Evolutionary conservation across 1,140 invertebrate species (phyloP), one percentile per base, ranked within the genome.

Genomic region (Microplitis mediator): DNA sequence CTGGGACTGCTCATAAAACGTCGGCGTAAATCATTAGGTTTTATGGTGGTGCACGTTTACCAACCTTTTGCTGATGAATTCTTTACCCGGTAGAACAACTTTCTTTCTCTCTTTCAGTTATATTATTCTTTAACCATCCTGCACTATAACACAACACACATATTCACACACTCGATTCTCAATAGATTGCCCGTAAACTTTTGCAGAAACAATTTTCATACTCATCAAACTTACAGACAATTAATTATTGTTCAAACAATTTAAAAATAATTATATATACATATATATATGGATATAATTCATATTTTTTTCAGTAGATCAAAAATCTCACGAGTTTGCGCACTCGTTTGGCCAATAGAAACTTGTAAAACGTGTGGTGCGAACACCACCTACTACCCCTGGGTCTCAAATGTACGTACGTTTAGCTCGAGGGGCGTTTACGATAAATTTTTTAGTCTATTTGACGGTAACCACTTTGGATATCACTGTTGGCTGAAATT

Each of bases 51-150:
- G 80, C 83, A 78, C 83, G 84, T 83, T 85, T 82, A 77, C 84
- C 84, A 85, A 85, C 81, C 84, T 85, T 84, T 80, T 72, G 81
- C 84, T 86, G 85, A 85, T 86, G 85, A 86, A 86, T 86, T 86
- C 83, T 83, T 85, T 74, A 79, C 75, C 78, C 78, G 76, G 78
- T 66, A 39, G 63, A 66, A 52, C 63, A 31, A 66, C 63, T 66
- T 66, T 66, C 63, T 66, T 66, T 66, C 36, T 61, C 58, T 32
- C 31, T 61, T 34, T 61, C 58, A 11, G n/a, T 61, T 23, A 4
- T 23, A 34, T 23, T 61, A 11, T 61, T 23, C 23, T 32, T 61
- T 32, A 31, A 8, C 23, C 58, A 31, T 61, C 31, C 31, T 34
- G 39, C 39, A 45, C 23, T 23, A 23, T 23, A 23, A 23, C 23